Evolutionary conservation across 1,140 invertebrate genomes (phyloP).

Genomic region (Zaprionus camerounensis): DNA sequence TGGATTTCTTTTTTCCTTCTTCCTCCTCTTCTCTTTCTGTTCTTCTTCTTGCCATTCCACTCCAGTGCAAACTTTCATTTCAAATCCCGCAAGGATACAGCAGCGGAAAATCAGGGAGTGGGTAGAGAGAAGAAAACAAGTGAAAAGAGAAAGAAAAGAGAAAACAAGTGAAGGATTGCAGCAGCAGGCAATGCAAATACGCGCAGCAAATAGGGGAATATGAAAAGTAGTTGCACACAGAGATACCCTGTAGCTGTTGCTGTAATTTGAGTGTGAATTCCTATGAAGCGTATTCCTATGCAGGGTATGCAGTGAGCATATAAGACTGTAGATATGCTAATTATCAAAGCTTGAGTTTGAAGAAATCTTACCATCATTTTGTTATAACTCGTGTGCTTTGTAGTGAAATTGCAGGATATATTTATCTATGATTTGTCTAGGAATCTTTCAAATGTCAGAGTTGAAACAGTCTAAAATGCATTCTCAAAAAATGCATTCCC

Average conservation of each 20-base stretch:
- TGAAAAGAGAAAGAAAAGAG: constrained; percentile 28
- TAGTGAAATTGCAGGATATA: neutral
- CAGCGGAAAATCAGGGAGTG: constrained; percentile 67
- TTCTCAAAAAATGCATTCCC: too few relatives aligned
- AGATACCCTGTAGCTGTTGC: neutral
- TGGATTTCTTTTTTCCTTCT: constrained; percentile 31
- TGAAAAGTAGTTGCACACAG: neutral
- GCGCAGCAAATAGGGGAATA: neutral
- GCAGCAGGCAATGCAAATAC: constrained; percentile 68
- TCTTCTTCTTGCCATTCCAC: constrained; percentile 45
- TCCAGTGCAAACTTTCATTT: constrained; percentile 76
- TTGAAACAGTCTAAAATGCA: too few relatives aligned
- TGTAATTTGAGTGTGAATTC: neutral
- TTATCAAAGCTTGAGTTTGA: neutral
- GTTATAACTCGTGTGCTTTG: too few relatives aligned
- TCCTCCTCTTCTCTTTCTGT: constrained; percentile 37
- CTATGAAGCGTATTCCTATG: neutral
- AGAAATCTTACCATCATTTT: neutral
- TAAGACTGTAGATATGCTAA: neutral
- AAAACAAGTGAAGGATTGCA: constrained; percentile 44
- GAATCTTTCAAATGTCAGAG: too few relatives aligned
- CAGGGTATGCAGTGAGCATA: neutral
- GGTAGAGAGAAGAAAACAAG: neutral
- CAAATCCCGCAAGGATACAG: constrained; percentile 74
- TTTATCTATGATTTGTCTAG: too few relatives aligned